These are phyloP conservation scores for Lottia scabra DNA, from an alignment of 2,888 invertebrate genomes.

Conservation along the genomic window DNA sequence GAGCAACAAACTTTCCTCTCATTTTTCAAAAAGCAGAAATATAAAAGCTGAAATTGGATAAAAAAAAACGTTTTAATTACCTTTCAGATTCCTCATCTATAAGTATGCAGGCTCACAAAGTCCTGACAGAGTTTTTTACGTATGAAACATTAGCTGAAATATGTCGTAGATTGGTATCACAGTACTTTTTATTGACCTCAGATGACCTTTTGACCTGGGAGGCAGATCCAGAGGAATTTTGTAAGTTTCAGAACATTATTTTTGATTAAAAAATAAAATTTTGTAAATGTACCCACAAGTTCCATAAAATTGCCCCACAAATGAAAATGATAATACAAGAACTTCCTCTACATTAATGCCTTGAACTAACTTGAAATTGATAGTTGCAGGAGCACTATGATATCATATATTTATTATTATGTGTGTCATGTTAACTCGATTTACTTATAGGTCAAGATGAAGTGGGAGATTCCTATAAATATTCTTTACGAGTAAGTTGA, in stretches of 20 bases:
- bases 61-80: constrained; percentile 24
- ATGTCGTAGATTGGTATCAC: constrained; percentile 85
- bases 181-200: constrained; percentile 87
- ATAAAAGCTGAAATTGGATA: too few species aligned
- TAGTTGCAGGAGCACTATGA: too few species aligned
- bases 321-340: too few species aligned
- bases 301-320: too few species aligned
- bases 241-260: constrained; percentile 64
- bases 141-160: constrained; percentile 82
- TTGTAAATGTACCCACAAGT: too few species aligned
- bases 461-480: constrained; percentile 94
- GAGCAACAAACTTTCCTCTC: too few species aligned
- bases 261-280: too few species aligned
- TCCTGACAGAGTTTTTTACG: constrained; percentile 84
- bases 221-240: constrained; percentile 90
- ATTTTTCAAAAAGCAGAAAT: too few species aligned
- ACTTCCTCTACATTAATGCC: too few species aligned
- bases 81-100: constrained; percentile 69
- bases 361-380: too few species aligned
- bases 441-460: constrained; percentile 77
- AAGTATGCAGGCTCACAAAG: constrained; percentile 76
- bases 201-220: constrained; percentile 90
- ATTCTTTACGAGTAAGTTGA: constrained; percentile 82
- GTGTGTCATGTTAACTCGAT: neutral
- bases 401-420: too few species aligned